Evolutionary conservation across 2,797 vertebrate genomes (phyloP).

Genomic region (Threskiornis aethiopicus): DNA sequence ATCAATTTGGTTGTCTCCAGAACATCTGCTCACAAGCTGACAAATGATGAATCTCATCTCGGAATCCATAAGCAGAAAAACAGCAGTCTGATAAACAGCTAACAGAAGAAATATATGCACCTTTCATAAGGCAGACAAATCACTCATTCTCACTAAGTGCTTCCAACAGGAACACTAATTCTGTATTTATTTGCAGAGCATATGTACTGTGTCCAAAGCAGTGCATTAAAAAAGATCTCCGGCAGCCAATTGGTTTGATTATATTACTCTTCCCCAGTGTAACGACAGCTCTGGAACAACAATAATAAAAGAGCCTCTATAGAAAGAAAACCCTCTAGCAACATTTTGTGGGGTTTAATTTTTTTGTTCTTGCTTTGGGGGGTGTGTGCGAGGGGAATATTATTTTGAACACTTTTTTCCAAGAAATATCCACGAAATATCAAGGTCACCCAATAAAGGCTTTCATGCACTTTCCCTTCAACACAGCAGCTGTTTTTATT

Average conservation of each 20-base stretch:
- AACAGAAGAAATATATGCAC: slow-evolving; percentile 70
- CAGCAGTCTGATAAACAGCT: slow-evolving; percentile 70
- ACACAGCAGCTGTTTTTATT: slow-evolving; percentile 60
- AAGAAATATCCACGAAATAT: background rate
- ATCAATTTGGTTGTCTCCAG: slow-evolving; percentile 62
- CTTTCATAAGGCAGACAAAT: slow-evolving; percentile 79
- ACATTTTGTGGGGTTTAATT: background rate
- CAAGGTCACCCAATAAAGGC: slow-evolving; percentile 21
- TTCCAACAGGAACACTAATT: slow-evolving; percentile 77
- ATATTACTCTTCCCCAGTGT: slow-evolving; percentile 54
- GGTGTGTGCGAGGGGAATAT: background rate
- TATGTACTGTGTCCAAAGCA: slow-evolving; percentile 71
- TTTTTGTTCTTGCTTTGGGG: background rate
- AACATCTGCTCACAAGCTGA: slow-evolving; percentile 70
- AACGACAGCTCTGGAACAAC: slow-evolving; percentile 52
- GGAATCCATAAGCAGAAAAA: slow-evolving; percentile 71
- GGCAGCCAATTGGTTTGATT: slow-evolving; percentile 69
- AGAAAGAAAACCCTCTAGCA: slow-evolving; percentile 28
- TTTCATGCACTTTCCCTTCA: slow-evolving; percentile 33
- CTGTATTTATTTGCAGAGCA: slow-evolving; percentile 73
- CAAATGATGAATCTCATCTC: slow-evolving; percentile 68
- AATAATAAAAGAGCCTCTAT: background rate
- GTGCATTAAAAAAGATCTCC: slow-evolving; percentile 73
- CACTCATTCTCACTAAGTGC: slow-evolving; percentile 71
- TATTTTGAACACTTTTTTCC: background rate